Conservation (phyloP, 2,888 invertebrate genomes). For the Eupithecia exiguata region DNA sequence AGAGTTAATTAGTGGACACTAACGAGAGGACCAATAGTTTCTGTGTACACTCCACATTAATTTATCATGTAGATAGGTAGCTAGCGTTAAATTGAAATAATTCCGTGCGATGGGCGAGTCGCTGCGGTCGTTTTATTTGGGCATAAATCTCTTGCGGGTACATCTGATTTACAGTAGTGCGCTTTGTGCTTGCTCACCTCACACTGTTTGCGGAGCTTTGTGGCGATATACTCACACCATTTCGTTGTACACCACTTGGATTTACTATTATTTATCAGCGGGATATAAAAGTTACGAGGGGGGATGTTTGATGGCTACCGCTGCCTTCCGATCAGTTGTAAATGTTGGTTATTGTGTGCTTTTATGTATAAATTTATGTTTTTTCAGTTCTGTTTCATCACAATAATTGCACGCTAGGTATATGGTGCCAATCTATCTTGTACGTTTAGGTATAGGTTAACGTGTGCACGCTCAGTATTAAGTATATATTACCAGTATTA, state of each 20-base stretch:
- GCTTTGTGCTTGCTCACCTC: constrained; percentile 66
- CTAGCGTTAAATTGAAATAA: constrained; percentile 77
- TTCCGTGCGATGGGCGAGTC: constrained; percentile 64
- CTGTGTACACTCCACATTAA: constrained; percentile 60
- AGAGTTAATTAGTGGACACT: constrained; percentile 63
- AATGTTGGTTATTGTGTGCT: constrained; percentile 31
- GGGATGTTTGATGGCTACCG: constrained; percentile 29
- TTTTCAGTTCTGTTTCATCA: constrained; percentile 8
- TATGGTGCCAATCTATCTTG: neutral
- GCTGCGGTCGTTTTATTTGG: constrained; percentile 73
- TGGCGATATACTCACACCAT: constrained; percentile 56
- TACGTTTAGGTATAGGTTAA: neutral
- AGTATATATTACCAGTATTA: too few relatives aligned
- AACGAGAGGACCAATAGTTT: constrained; percentile 57
- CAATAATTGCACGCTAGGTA: neutral
- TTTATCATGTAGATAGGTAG: constrained; percentile 57
- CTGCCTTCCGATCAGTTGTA: constrained; percentile 30
- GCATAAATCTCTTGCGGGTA: constrained; percentile 70
- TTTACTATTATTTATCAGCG: constrained; percentile 43
- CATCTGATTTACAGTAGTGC: constrained; percentile 76
- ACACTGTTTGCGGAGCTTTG: constrained; percentile 63
- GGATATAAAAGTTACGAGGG: constrained; percentile 32
- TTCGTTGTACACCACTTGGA: constrained; percentile 52
- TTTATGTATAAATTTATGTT: constrained; percentile 26
- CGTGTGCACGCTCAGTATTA: too few relatives aligned